Evolutionary conservation across 2,888 invertebrate genomes (phyloP).

Genomic region (Agrotis segetum): DNA sequence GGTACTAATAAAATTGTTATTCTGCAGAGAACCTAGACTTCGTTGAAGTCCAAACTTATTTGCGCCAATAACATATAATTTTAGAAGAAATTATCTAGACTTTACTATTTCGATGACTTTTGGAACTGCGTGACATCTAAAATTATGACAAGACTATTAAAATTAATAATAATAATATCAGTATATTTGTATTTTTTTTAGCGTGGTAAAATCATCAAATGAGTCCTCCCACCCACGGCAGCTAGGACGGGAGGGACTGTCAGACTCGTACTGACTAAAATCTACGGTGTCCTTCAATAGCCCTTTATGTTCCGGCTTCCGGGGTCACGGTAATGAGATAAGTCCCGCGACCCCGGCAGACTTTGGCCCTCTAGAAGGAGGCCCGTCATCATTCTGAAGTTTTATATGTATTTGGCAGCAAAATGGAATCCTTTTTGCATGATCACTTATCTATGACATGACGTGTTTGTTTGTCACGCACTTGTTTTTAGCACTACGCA

Average conservation of each 20-base stretch:
- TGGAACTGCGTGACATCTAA: not conserved
- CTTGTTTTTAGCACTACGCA: not conserved
- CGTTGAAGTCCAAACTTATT: conserved; percentile 18
- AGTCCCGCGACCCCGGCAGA: no score
- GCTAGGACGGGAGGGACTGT: no score
- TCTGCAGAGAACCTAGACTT: not conserved
- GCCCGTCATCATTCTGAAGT: no score
- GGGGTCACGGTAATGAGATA: no score
- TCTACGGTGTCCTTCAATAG: no score
- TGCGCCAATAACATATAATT: conserved; percentile 1
- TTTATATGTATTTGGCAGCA: not conserved
- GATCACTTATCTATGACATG: not conserved
- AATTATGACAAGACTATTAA: not conserved
- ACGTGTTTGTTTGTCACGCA: not conserved
- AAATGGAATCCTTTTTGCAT: not conserved
- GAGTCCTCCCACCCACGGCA: no score
- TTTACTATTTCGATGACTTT: not conserved
- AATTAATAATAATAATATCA: no score
- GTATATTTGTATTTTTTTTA: no score
- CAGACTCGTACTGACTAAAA: no score
- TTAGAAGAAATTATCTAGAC: not conserved
- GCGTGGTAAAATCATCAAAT: no score
- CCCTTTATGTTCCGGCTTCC: no score
- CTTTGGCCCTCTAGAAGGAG: no score
- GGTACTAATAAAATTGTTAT: not conserved